Conservation (phyloP, 2,113 vertebrate species). For the Ammodytes marinus region DNA sequence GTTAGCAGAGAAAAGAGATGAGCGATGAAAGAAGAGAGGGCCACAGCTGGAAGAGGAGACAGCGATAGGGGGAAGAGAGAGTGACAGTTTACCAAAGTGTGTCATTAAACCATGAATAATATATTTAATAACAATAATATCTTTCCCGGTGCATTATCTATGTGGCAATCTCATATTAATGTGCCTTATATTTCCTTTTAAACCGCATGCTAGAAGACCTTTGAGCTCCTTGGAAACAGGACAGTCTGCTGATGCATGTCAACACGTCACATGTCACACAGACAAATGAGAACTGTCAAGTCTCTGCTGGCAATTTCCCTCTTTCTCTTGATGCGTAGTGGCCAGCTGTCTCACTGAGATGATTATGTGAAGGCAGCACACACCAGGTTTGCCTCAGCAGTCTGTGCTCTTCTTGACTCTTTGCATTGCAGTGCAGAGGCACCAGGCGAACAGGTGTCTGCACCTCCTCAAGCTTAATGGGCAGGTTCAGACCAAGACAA, state of each 20-base stretch:
- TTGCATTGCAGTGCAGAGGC: constrained; percentile 17
- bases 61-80: constrained; percentile 26
- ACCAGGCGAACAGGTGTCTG: constrained; percentile 43
- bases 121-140: constrained; percentile 2
- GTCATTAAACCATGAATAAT: constrained; percentile 41
- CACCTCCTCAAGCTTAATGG: constrained; percentile 35
- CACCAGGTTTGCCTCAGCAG: constrained; percentile 57
- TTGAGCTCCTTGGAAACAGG: constrained; percentile 36
- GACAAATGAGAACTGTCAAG: constrained; percentile 57
- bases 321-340: constrained; percentile 33
- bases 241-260: constrained; percentile 42
- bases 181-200: constrained; percentile 19
- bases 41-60: constrained; percentile 24
- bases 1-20: constrained; percentile 35
- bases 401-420: constrained; percentile 50
- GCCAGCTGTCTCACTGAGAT: constrained; percentile 54
- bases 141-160: neutral
- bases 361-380: constrained; percentile 55
- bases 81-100: constrained; percentile 24
- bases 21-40: constrained; percentile 9
- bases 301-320: constrained; percentile 47
- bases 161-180: constrained; percentile 11
- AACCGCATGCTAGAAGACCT: constrained; percentile 15
- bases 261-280: constrained; percentile 49
- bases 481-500: constrained; percentile 44